phyloP scores from a whole-genome alignment of 2,113 vertebrate species.

The Chiloscyllium plagiosum region DNA sequence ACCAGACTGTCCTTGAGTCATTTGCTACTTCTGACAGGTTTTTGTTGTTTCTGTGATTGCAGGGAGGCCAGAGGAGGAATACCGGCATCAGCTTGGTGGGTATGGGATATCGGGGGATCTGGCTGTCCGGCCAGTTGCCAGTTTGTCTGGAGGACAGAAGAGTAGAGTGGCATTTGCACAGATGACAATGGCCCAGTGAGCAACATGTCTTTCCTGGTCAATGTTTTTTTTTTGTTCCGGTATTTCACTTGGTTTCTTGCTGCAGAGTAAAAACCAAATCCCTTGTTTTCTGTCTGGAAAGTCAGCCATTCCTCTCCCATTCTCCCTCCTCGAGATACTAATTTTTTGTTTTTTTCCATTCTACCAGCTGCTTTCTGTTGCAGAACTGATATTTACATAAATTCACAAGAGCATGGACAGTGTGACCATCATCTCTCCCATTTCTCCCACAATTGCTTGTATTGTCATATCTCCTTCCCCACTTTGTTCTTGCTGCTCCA shows the following conservation, averaged over 20 bases:
- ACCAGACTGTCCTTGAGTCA: too few species aligned
- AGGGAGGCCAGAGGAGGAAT: slow-evolving; percentile 89
- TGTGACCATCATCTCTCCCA: too few species aligned
- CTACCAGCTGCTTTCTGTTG: neutral
- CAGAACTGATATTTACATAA: too few species aligned
- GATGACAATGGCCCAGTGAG: slow-evolving; percentile 95
- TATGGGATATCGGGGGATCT: slow-evolving; percentile 90
- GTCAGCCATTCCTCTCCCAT: neutral
- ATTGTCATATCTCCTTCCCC: too few species aligned
- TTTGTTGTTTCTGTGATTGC: slow-evolving; percentile 33
- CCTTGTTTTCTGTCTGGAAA: neutral
- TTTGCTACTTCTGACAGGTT: neutral
- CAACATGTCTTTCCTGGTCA: neutral
- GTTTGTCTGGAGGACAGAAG: slow-evolving; percentile 93
- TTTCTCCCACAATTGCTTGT: neutral
- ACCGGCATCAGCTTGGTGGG: slow-evolving; percentile 90
- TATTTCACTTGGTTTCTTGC: neutral
- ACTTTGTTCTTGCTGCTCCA: too few species aligned
- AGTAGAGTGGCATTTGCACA: slow-evolving; percentile 94
- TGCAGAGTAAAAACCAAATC: neutral
- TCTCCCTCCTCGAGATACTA: neutral
- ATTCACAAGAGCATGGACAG: neutral
- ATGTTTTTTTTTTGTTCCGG: neutral
- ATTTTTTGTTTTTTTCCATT: neutral
- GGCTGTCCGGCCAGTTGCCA: slow-evolving; percentile 80